A percentile compares a stretch with the other conserved stretches of the same genome.
Evolutionary conservation across 2,113 vertebrate genomes (phyloP).

Genomic region (Felis catus): DNA sequence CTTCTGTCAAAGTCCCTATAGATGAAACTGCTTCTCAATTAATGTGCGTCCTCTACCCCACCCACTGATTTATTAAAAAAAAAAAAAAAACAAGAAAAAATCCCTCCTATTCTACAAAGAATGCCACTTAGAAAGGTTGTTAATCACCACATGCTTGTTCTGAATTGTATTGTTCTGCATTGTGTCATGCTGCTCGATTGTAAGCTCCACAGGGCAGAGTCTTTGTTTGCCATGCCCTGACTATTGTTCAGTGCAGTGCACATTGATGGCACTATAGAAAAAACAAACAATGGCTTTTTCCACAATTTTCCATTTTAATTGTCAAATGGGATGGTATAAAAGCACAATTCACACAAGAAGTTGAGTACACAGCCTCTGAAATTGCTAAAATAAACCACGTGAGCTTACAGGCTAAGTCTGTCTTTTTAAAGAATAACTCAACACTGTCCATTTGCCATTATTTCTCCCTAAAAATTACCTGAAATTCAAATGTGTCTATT

Average conservation of each 20-base stretch:
- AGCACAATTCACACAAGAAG: conserved; percentile 40
- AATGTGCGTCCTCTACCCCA: not conserved
- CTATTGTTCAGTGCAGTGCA: conserved; percentile 57
- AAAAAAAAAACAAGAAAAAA: not conserved
- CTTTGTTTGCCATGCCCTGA: conserved; percentile 59
- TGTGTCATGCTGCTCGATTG: conserved; percentile 19
- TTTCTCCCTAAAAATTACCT: not conserved
- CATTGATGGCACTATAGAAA: conserved; percentile 50
- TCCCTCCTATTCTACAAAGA: conserved; percentile 50
- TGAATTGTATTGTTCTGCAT: conserved; percentile 62
- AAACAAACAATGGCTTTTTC: conserved; percentile 71
- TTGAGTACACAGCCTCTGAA: conserved; percentile 7
- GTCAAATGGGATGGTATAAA: conserved; percentile 55
- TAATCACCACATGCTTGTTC: conserved; percentile 76
- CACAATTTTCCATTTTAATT: conserved; percentile 63
- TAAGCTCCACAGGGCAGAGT: conserved; percentile 39
- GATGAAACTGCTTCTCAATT: conserved; percentile 61
- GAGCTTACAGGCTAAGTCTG: not conserved
- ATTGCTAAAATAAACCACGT: conserved; percentile 8
- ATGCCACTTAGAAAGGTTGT: conserved; percentile 71
- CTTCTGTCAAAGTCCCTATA: conserved; percentile 50
- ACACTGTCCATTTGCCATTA: not conserved
- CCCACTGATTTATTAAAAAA: not conserved
- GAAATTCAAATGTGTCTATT: not conserved
- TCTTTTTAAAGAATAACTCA: conserved; percentile 25